Conservation (phyloP, 2,797 vertebrate species). For the Alosa sapidissima region DNA sequence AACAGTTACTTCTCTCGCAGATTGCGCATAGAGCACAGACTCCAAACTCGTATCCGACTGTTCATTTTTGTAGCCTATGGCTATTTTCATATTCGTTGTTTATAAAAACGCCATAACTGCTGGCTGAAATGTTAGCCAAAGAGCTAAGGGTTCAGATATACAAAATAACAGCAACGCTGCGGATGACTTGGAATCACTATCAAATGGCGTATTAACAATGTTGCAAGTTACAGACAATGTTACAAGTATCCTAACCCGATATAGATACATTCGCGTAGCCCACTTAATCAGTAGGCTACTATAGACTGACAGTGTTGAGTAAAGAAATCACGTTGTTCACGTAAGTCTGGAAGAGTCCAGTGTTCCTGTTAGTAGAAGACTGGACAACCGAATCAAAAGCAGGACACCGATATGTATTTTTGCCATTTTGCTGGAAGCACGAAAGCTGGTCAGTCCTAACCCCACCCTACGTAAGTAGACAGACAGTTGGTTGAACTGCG, state of each 20-base stretch:
- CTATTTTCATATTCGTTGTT: background rate
- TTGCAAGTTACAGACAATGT: background rate
- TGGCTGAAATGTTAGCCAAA: background rate
- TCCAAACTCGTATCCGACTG: background rate
- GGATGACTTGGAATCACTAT: background rate
- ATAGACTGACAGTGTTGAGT: constrained; percentile 1
- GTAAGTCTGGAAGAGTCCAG: background rate
- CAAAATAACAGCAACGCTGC: background rate
- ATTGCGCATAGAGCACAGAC: background rate
- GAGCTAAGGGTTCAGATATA: background rate
- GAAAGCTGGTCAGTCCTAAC: constrained; percentile 41
- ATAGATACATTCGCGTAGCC: background rate
- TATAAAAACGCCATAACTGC: background rate
- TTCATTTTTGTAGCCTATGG: background rate
- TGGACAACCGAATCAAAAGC: background rate
- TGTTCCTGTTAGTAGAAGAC: background rate
- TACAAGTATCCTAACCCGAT: background rate
- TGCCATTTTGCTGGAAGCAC: background rate
- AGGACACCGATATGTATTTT: constrained; percentile 7
- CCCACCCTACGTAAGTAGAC: constrained; percentile 48
- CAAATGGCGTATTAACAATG: background rate
- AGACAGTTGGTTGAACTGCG: constrained; percentile 25
- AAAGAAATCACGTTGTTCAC: background rate
- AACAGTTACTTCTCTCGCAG: constrained; percentile 3
- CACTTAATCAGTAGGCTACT: background rate